Conservation (phyloP, 92 coral and sea anemone genomes). For the Palythoa caribaeorum region DNA sequence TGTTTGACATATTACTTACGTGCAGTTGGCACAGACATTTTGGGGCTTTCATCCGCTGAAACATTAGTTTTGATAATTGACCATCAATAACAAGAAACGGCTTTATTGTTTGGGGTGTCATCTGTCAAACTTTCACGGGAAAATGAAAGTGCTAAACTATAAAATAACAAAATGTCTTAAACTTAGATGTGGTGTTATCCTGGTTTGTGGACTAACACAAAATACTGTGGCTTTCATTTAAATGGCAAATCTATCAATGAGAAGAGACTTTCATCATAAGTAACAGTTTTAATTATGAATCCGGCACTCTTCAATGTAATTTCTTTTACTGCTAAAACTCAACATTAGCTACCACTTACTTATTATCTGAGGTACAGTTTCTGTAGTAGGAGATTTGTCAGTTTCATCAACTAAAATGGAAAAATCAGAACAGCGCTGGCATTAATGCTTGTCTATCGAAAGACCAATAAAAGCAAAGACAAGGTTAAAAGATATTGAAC, state of each 20-base stretch:
- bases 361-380: neutral
- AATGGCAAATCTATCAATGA: too few species aligned
- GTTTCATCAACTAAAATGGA: neutral
- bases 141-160: neutral
- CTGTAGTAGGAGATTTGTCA: neutral
- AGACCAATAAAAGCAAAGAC: neutral
- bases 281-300: too few species aligned
- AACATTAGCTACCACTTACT: neutral
- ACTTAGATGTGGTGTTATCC: neutral
- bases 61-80: neutral
- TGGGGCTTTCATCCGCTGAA: conserved; percentile 38
- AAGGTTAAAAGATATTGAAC: neutral
- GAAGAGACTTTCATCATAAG: too few species aligned
- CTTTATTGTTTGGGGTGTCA: neutral
- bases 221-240: too few species aligned
- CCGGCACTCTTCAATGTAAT: neutral
- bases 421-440: neutral
- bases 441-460: neutral
- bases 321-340: neutral
- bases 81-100: neutral
- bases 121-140: neutral
- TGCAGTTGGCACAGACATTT: conserved; percentile 26
- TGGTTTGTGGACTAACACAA: too few species aligned
- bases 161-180: neutral
- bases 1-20: neutral